Conservation (phyloP, 2,113 vertebrate genomes). For the Sinocyclocheilus grahami region DNA sequence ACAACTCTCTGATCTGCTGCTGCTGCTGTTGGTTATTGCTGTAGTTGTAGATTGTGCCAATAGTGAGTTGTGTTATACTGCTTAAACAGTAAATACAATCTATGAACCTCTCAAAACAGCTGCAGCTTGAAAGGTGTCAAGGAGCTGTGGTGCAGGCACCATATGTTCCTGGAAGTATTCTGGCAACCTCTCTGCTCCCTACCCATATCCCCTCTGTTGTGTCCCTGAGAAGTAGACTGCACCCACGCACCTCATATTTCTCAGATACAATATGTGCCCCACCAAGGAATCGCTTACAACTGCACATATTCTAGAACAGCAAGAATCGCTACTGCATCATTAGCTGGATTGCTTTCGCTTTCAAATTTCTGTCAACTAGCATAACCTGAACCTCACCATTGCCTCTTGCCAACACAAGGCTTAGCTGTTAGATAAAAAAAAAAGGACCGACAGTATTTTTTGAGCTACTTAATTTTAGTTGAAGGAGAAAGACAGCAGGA, state of each 20-base stretch:
- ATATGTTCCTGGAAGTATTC: constrained; percentile 45
- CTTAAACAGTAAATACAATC: constrained; percentile 32
- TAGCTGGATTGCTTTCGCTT: not conserved
- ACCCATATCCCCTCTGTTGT: constrained; percentile 44
- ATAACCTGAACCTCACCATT: too few relatives aligned
- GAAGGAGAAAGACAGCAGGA: too few relatives aligned
- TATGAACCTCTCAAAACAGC: constrained; percentile 23
- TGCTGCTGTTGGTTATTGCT: too few relatives aligned
- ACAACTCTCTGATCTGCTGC: too few relatives aligned
- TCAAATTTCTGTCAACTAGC: too few relatives aligned
- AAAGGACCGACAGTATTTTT: too few relatives aligned
- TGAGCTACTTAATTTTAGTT: too few relatives aligned
- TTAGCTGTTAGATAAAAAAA: too few relatives aligned
- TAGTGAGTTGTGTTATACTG: not conserved
- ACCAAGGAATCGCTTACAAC: not conserved
- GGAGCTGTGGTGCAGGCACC: constrained; percentile 32
- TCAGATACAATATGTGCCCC: constrained; percentile 24
- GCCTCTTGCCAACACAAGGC: too few relatives aligned
- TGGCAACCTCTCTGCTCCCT: constrained; percentile 43
- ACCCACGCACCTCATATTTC: constrained; percentile 41
- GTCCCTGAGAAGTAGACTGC: constrained; percentile 35
- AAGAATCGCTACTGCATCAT: not conserved
- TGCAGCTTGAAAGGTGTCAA: constrained; percentile 32
- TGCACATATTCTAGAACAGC: not conserved
- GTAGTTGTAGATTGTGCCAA: not conserved